Conservation (phyloP, 2,888 invertebrate species). For the Lochmaea capreae region DNA sequence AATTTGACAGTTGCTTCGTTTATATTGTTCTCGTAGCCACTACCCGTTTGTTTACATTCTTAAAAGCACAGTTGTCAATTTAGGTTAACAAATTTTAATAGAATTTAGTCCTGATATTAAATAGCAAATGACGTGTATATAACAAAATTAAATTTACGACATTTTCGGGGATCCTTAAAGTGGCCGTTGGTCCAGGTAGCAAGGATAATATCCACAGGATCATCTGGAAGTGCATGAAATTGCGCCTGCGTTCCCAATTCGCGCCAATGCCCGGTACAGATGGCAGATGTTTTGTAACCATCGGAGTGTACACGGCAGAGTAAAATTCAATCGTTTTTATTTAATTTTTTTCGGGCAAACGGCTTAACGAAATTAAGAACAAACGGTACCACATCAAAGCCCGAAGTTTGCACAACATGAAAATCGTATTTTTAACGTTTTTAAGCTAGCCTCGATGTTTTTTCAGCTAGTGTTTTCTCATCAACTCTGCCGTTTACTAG, state of each 20-base stretch:
- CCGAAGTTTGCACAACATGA: slow-evolving; percentile 49
- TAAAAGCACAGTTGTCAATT: slow-evolving; percentile 26
- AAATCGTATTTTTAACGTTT: slow-evolving; percentile 46
- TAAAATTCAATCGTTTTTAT: slow-evolving; percentile 53
- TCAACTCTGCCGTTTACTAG: slow-evolving; percentile 60
- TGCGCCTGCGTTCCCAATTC: slow-evolving; percentile 60
- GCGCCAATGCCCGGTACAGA: slow-evolving; percentile 67
- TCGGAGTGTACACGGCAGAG: slow-evolving; percentile 58
- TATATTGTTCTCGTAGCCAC: slow-evolving; percentile 21
- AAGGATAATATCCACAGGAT: slow-evolving; percentile 28
- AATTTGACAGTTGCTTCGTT: slow-evolving; percentile 1
- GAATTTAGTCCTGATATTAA: slow-evolving; percentile 11
- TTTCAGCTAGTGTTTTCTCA: slow-evolving; percentile 54
- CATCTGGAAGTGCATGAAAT: slow-evolving; percentile 34
- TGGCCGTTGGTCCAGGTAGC: slow-evolving; percentile 33
- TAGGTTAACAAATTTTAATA: slow-evolving; percentile 21
- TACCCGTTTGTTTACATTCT: slow-evolving; percentile 33
- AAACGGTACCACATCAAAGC: slow-evolving; percentile 46
- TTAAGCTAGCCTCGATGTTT: slow-evolving; percentile 53
- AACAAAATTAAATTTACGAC: slow-evolving; percentile 19
- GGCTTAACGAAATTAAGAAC: slow-evolving; percentile 41
- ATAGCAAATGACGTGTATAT: slow-evolving; percentile 14
- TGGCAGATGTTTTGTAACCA: slow-evolving; percentile 67
- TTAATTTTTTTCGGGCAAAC: slow-evolving; percentile 52
- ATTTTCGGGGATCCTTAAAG: slow-evolving; percentile 16